Evolutionary conservation across 2,113 vertebrate genomes (phyloP), one percentile per base, ranked within the genome.

Genomic region (Nymphicus hollandicus): DNA sequence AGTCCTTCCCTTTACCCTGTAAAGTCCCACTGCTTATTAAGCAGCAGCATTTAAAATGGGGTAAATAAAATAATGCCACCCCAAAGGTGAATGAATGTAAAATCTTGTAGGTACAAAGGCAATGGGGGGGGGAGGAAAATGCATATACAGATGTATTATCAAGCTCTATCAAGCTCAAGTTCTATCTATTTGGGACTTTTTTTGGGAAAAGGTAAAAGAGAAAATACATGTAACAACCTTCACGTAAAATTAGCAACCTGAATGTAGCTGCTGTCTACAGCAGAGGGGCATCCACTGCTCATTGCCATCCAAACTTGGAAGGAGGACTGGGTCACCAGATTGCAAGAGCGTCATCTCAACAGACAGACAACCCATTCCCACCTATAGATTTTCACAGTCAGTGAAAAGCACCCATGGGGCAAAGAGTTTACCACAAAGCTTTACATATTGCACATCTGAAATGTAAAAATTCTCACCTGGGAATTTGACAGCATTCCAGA

Each of bases 401-500:
- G 18, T 50, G 44, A 82, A 89, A 88, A 13, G 35, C n/a, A 52
- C 3, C 16, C 37, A 28, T 15, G 46, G 24, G 91, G 24, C 17
- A 28, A 31, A 66, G 9, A 72, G 20, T 29, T 49, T 41, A 39
- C 17, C n/a, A 53, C 29, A 69, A 58, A 39, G 18, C 41, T 77
- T 44, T 58, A 44, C 11, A 12, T 2, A 12, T 18, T 25, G 27
- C 33, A 72, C 18, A 66, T 7, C 13, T 58, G 44, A 70, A 73
- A 52, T 1, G 2, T 11, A 33, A 61, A 44, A 79, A 17, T 13
- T 52, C 98, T 63, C 93, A 99, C 99, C 99, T 98, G 99, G 99
- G 89, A 99, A 99, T 93, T 99, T 99, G 39, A 99, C 98, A 17
- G 99, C 99, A 18, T 99, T 99, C 99, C 99, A 99, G 97, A 99